phyloP scores from a whole-genome alignment of 2,888 invertebrate genomes.

The Blastobasis adustella region DNA sequence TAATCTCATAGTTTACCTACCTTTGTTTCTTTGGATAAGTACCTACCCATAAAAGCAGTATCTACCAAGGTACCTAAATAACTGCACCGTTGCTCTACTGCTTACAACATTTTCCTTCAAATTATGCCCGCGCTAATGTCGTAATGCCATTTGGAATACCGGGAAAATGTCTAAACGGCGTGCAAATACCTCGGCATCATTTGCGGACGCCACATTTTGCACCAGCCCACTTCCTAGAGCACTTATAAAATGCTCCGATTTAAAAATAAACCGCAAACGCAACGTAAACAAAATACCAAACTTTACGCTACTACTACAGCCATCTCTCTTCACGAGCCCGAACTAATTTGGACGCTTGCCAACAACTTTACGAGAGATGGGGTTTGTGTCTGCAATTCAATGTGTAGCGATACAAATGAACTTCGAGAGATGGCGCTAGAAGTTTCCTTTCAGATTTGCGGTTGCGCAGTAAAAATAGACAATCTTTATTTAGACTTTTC shows the following conservation, averaged over 20 bases:
- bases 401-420: too few relatives aligned
- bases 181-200: constrained; percentile 35
- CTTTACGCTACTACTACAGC: constrained; percentile 27
- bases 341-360: constrained; percentile 37
- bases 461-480: too few relatives aligned
- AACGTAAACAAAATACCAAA: constrained; percentile 44
- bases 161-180: constrained; percentile 6
- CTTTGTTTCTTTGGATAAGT: too few relatives aligned
- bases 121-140: neutral
- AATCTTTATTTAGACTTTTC: too few relatives aligned
- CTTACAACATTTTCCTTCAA: neutral
- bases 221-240: constrained; percentile 53
- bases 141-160: neutral
- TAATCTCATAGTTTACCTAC: too few relatives aligned
- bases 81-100: too few relatives aligned
- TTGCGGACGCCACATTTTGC: constrained; percentile 34
- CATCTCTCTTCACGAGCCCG: constrained; percentile 33
- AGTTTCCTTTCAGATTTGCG: too few relatives aligned
- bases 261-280: constrained; percentile 61
- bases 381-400: constrained; percentile 14
- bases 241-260: constrained; percentile 63
- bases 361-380: constrained; percentile 19
- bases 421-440: too few relatives aligned
- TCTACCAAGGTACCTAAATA: too few relatives aligned
- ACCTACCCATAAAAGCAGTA: too few relatives aligned